Evolutionary conservation across 2,888 invertebrate species (phyloP), one percentile per base, ranked within the genome.

Genomic region (Lathronympha strigana): DNA sequence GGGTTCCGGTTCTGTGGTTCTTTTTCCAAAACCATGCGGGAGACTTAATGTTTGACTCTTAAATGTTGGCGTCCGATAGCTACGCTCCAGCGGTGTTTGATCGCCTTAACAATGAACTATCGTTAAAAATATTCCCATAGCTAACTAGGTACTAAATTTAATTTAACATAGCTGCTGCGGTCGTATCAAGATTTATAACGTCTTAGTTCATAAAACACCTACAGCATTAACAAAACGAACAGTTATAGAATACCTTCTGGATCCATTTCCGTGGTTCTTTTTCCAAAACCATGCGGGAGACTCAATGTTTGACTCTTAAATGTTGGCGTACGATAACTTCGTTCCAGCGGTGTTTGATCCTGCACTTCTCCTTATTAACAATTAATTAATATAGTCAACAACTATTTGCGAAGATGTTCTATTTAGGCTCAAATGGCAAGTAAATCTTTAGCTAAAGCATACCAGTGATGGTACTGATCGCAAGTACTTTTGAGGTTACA

Each of bases 201-300:
- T n/a, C n/a, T 4, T 5, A n/a, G 36, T 36, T 36, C n/a, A n/a
- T 0, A 36, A n/a, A 36, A 4, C 36, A 36, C n/a, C 2, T 13
- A 19, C 11, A 19, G 21, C 13, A n/a, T 1, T 0, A 13, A 13
- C 1, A 23, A 45, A n/a, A n/a, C n/a, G n/a, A n/a, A n/a, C n/a
- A n/a, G n/a, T 40, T 9, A 0, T 19, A 40, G 25, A 25, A 40
- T 57, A 57, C 55, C 55, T 57, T 57, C 55, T 28, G 28, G 6
- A 25, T 43, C 43, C 19, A 43, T 31, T 28, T 57, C 17, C 19
- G n/a, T 17, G 1, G 55, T 57, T 15, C 55, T 11, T 43, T 57
- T 57, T 2, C 55, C 55, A 17, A 19, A 43, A 43, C 33, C 51
- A n/a, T 21, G 15, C 21, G 31, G 33, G 21, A 53, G 11, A 13